phyloP scores from a whole-genome alignment of 1,140 invertebrate genomes.

The Formica exsecta region DNA sequence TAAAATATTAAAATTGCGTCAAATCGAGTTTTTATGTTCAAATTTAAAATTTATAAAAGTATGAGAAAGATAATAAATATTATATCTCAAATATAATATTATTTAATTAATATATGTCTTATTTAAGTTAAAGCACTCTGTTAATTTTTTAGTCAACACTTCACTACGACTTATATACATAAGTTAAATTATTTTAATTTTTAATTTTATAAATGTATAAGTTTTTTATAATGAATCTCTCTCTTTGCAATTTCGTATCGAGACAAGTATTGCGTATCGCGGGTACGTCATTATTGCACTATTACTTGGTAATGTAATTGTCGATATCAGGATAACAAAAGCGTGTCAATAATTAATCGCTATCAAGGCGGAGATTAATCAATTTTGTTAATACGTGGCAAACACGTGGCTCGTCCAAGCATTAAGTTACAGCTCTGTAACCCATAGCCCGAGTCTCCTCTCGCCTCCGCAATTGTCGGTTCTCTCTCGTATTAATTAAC shows the following conservation, averaged over 20 bases:
- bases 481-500: slow-evolving; percentile 83
- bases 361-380: slow-evolving; percentile 80
- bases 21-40: neutral
- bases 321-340: slow-evolving; percentile 82
- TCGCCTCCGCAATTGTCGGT: slow-evolving; percentile 67
- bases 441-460: slow-evolving; percentile 18
- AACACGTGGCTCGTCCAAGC: slow-evolving; percentile 38
- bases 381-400: slow-evolving; percentile 79
- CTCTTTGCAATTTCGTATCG: neutral
- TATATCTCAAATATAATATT: neutral
- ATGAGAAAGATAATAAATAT: neutral
- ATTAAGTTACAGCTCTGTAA: slow-evolving; percentile 59
- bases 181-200: slow-evolving; percentile 16
- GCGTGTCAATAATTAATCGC: slow-evolving; percentile 85
- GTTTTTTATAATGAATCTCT: neutral
- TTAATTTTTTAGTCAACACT: neutral
- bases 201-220: neutral
- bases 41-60: neutral
- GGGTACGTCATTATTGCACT: neutral
- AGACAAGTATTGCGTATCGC: neutral
- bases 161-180: neutral
- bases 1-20: neutral
- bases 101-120: neutral
- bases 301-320: slow-evolving; percentile 74
- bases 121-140: neutral